These are phyloP conservation scores for Molossus alvarezi DNA, from an alignment of 2,797 vertebrate species.

Conservation along the genomic window DNA sequence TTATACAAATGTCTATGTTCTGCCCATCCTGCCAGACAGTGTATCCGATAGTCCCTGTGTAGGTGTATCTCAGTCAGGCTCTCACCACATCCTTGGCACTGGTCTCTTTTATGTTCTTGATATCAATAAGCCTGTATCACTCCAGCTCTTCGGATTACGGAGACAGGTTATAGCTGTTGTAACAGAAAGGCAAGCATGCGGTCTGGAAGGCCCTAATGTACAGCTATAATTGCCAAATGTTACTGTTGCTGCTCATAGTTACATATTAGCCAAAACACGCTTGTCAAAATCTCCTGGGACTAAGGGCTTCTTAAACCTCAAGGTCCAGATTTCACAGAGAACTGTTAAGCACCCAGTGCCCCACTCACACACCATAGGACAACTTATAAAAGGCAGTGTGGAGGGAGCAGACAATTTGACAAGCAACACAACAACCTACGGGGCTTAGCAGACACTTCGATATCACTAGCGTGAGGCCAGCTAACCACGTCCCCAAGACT, in stretches of 20 bases:
- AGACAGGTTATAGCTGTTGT: not conserved
- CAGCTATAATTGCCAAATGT: not conserved
- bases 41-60: not conserved
- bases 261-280: not conserved
- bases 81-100: not conserved
- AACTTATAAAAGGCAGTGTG: slow-evolving; percentile 17
- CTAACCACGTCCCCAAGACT: slow-evolving; percentile 44
- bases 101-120: not conserved
- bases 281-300: not conserved
- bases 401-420: slow-evolving; percentile 47
- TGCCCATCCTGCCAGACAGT: not conserved
- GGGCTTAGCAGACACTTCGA: not conserved
- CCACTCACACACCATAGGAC: not conserved
- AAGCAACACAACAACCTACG: not conserved
- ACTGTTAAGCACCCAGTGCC: not conserved
- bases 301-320: not conserved
- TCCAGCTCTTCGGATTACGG: not conserved
- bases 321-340: not conserved
- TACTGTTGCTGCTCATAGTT: not conserved
- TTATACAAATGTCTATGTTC: not conserved
- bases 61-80: not conserved
- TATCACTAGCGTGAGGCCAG: not conserved
- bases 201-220: not conserved
- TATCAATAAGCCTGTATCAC: not conserved
- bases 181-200: not conserved